Conservation (phyloP, 2,888 invertebrate species). For the Pediacus dermestoides region DNA sequence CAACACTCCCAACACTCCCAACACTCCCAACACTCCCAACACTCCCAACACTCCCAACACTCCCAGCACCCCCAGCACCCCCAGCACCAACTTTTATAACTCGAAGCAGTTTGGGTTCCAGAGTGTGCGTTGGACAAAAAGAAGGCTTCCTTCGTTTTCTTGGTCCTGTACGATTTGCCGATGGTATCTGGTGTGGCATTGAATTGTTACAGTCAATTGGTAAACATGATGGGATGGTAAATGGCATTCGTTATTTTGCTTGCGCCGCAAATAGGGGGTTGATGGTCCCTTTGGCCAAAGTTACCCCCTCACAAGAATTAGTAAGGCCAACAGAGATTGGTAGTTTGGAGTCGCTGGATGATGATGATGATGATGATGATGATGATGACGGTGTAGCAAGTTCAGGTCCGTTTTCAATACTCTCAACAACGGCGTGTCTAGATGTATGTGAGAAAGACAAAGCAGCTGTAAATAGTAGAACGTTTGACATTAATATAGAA, state of each 20-base stretch:
- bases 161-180: constrained; percentile 55
- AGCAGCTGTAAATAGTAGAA: too few species aligned
- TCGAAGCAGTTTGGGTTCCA: constrained; percentile 36
- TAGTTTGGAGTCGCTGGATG: constrained; percentile 24
- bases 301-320: constrained; percentile 38
- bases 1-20: too few species aligned
- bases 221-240: constrained; percentile 61
- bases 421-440: too few species aligned
- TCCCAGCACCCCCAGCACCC: not conserved
- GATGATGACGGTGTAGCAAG: too few species aligned
- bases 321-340: too few species aligned
- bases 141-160: constrained; percentile 57
- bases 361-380: too few species aligned
- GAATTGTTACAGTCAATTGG: constrained; percentile 56
- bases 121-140: constrained; percentile 42
- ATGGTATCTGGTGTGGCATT: constrained; percentile 63
- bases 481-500: too few species aligned
- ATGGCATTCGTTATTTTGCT: constrained; percentile 60
- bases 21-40: too few species aligned
- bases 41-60: constrained; percentile 6
- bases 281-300: constrained; percentile 60
- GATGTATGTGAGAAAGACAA: too few species aligned
- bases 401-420: constrained; percentile 63
- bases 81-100: constrained; percentile 25
- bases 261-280: constrained; percentile 59